Percentiles rank a stretch among this genome's conserved stretches.
These are phyloP conservation scores for Oligia latruncula DNA, from an alignment of 2,888 invertebrate genomes.

Conservation along the genomic window DNA sequence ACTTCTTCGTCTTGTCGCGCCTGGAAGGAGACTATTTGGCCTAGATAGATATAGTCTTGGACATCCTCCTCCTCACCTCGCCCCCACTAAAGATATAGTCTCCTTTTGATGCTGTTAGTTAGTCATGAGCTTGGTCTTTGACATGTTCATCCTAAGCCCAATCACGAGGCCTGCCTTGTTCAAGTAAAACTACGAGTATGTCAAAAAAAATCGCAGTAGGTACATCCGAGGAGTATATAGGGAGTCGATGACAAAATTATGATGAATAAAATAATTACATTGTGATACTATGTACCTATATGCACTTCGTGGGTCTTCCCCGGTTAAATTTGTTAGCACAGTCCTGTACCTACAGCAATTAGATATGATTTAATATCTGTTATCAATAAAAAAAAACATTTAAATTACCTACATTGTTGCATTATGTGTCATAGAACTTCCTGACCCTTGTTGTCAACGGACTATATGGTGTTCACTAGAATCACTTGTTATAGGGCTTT, in stretches of 20 bases:
- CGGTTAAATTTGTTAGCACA: neutral
- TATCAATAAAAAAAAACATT: neutral
- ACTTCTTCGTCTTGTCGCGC: too few species aligned
- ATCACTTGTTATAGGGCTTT: neutral
- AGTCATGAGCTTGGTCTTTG: too few species aligned
- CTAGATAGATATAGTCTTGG: too few species aligned
- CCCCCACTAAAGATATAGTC: too few species aligned
- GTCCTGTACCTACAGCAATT: neutral
- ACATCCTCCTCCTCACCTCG: too few species aligned
- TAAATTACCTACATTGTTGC: neutral
- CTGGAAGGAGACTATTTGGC: too few species aligned
- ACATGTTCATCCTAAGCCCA: too few species aligned
- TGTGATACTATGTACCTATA: neutral
- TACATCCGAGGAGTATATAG: too few species aligned
- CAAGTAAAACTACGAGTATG: neutral
- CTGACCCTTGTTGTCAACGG: too few species aligned
- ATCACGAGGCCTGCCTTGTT: too few species aligned
- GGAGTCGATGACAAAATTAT: constrained; percentile 4
- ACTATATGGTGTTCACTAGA: neutral
- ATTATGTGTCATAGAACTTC: neutral
- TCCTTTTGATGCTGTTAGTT: too few species aligned
- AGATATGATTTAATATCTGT: neutral
- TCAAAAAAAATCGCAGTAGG: neutral
- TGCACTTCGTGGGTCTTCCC: neutral
- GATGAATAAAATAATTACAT: constrained; percentile 7